Evolutionary conservation across 2,888 invertebrate species (phyloP).

Genomic region (Tenodera sinensis): DNA sequence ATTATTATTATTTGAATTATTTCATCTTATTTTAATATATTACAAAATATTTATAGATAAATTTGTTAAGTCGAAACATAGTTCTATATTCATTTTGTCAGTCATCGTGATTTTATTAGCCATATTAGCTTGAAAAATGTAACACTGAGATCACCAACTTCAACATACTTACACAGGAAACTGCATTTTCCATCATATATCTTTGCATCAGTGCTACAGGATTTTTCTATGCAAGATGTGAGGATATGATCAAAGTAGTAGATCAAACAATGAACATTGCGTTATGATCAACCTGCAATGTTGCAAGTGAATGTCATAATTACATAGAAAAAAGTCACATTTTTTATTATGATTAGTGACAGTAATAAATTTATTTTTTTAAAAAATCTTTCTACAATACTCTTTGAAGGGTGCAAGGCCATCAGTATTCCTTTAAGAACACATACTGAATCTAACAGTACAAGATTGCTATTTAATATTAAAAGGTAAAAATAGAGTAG

Average conservation of each 20-base stretch:
- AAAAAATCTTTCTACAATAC: background rate
- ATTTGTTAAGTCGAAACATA: background rate
- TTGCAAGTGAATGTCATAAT: background rate
- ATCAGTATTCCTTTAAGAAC: slow-evolving; percentile 20
- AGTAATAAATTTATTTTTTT: background rate
- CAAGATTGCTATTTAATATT: slow-evolving; percentile 9
- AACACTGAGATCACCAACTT: background rate
- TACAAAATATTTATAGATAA: background rate
- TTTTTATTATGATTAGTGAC: background rate
- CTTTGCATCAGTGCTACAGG: background rate
- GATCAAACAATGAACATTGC: background rate
- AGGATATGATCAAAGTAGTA: background rate
- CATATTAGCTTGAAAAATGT: background rate
- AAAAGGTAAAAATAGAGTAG: slow-evolving; percentile 26
- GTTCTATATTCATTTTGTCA: background rate
- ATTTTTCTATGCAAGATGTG: background rate
- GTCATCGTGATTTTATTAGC: background rate
- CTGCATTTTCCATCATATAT: background rate
- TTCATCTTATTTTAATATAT: background rate
- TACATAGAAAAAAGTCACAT: background rate
- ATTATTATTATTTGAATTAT: background rate
- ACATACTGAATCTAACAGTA: slow-evolving; percentile 21
- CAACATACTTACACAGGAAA: background rate
- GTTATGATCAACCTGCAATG: background rate
- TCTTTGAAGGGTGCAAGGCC: slow-evolving; percentile 25